A percentile compares a stretch with the other conserved stretches of the same genome.
Conservation (phyloP, 1,140 invertebrate genomes). For the Penaeus vannamei region DNA sequence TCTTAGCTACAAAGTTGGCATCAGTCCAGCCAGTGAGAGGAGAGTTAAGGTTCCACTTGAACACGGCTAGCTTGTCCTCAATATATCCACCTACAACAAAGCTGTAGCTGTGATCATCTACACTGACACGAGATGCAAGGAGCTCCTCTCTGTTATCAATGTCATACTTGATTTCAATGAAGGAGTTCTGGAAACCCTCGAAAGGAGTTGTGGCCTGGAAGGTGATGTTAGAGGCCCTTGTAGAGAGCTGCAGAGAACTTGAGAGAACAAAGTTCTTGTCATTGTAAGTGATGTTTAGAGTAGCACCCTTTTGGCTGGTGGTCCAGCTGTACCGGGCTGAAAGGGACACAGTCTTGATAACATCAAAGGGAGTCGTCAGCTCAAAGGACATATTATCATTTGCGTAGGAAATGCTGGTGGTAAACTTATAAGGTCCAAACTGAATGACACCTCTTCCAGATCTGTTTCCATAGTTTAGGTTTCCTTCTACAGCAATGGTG, state of each 20-base stretch:
- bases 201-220: constrained; percentile 47
- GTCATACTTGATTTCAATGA: constrained; percentile 41
- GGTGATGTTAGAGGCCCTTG: not conserved
- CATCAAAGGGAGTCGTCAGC: constrained; percentile 55
- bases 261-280: constrained; percentile 20
- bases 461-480: constrained; percentile 26
- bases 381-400: constrained; percentile 44
- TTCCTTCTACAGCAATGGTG: constrained; percentile 37
- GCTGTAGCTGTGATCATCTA: not conserved
- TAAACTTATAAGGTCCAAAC: constrained; percentile 42
- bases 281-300: constrained; percentile 40
- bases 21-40: constrained; percentile 53
- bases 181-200: not conserved
- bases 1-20: constrained; percentile 42
- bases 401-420: constrained; percentile 23
- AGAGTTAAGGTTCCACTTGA: constrained; percentile 40
- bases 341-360: constrained; percentile 28
- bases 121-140: not conserved
- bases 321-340: constrained; percentile 17
- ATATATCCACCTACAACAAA: constrained; percentile 35
- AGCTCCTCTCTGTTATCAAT: constrained; percentile 32
- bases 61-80: constrained; percentile 36
- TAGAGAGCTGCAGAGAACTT: constrained; percentile 16
- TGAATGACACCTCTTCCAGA: constrained; percentile 33
- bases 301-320: not conserved